Base-by-base conservation (phyloP, 2,888 invertebrate genomes). In the Xestia ashworthii region DNA sequence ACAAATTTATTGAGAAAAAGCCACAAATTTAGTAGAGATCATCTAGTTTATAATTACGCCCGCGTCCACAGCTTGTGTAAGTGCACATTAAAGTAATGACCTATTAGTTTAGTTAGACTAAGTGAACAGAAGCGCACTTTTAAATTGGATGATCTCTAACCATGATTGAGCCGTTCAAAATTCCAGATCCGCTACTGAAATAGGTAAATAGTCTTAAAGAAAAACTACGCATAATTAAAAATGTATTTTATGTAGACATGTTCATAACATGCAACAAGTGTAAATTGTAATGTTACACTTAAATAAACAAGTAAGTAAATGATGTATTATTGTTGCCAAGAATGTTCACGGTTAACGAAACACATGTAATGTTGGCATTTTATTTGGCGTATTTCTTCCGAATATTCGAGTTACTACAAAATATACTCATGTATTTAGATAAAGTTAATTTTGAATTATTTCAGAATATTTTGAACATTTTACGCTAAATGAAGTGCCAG, bases 281-380 rank as follows among this genome's bases (percentile, higher is more conserved):
- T 70, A 48, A 76, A 76, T 50, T 64, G 11, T 11, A 67, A 48
- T 71, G 5, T 38, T n/a, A 53, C 46, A 67, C 46, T 16, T 66
- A 53, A 71, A 44, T 53, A 72, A 65, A 55, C 14, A 77, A 16
- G 3, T 48, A 74, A 46, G 50, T n/a, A 65, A 75, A 65, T 82
- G 1, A 60, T 48, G 58, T 83, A 55, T 70, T 75, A 60, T 48
- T 64, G 48, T 62, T 71, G 84, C 64, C 68, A 69, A 83, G 55
- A 60, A 55, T 66, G 14, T 53, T 58, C 16, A 78, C 32, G 50
- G 53, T 74, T 4, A 53, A 46, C 38, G 50, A 66, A 74, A 78
- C 81, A 70, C 53, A 74, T 58, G 64, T 66, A 81, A 74, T 74
- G 22, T 12, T 65, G 66, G 46, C 50, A 66, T 44, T 66, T 32